A percentile compares a stretch with the other conserved stretches of the same genome.
Conservation (phyloP, 2,888 invertebrate genomes). For the Sycophila texana region DNA sequence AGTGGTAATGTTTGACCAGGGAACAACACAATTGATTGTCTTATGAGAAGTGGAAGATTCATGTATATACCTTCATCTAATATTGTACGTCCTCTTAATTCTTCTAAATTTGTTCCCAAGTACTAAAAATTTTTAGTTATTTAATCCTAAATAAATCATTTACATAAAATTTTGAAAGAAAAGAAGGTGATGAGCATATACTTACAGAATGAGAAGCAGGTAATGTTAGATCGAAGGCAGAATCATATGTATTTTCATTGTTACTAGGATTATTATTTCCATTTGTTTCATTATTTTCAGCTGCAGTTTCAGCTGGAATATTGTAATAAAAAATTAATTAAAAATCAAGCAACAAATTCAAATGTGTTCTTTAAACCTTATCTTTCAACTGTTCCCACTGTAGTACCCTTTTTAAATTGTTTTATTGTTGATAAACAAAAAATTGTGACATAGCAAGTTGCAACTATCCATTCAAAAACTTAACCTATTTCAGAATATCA, state of each 20-base stretch:
- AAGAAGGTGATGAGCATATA: slow-evolving; percentile 36
- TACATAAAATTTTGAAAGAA: slow-evolving; percentile 4
- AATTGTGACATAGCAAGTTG: no score
- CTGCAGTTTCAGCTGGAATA: background rate
- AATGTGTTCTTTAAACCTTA: background rate
- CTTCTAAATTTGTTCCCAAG: slow-evolving; percentile 79
- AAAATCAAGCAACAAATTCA: background rate
- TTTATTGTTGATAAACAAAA: no score
- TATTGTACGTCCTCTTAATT: slow-evolving; percentile 81
- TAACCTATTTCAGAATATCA: no score
- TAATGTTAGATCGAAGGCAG: slow-evolving; percentile 77
- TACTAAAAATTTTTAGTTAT: slow-evolving; percentile 74
- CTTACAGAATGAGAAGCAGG: slow-evolving; percentile 79
- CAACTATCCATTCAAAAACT: no score
- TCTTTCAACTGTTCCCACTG: background rate
- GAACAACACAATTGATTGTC: slow-evolving; percentile 81
- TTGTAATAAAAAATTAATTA: background rate
- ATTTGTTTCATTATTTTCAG: slow-evolving; percentile 16
- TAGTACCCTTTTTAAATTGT: no score
- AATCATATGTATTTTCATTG: background rate
- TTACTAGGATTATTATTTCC: slow-evolving; percentile 10
- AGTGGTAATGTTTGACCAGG: slow-evolving; percentile 90
- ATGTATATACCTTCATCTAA: slow-evolving; percentile 78
- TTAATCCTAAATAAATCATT: slow-evolving; percentile 13
- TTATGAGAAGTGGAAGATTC: slow-evolving; percentile 79